A percentile compares a stretch with the other conserved stretches of the same genome.
Evolutionary conservation across 2,113 vertebrate species (phyloP).

Genomic region (Phycodurus eques): DNA sequence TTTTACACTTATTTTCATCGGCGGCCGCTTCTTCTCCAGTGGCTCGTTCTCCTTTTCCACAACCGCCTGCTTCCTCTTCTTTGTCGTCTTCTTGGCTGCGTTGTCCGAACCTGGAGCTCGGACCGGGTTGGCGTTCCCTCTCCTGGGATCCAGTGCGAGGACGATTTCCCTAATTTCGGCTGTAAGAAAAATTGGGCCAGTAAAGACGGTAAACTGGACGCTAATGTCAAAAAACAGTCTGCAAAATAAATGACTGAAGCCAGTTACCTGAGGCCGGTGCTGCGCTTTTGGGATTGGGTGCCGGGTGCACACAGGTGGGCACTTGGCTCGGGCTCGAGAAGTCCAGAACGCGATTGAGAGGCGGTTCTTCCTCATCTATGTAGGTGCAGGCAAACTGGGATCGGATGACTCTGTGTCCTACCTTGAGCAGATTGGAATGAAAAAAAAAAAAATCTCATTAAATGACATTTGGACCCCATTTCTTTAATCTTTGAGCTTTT

Average conservation of each 20-base stretch:
- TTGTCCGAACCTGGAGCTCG: slow-evolving; percentile 56
- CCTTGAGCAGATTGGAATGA: slow-evolving; percentile 61
- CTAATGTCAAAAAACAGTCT: not conserved
- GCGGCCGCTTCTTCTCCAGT: slow-evolving; percentile 77
- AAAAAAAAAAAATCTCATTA: not conserved
- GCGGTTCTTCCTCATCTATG: slow-evolving; percentile 71
- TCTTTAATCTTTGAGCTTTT: no score
- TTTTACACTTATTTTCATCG: slow-evolving; percentile 60
- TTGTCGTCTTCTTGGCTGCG: slow-evolving; percentile 46
- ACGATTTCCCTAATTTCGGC: slow-evolving; percentile 29
- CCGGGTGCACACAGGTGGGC: slow-evolving; percentile 58
- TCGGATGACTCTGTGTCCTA: slow-evolving; percentile 74
- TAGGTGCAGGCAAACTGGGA: slow-evolving; percentile 98
- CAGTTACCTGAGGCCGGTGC: not conserved
- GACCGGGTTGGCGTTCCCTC: slow-evolving; percentile 75
- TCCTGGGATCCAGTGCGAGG: slow-evolving; percentile 60
- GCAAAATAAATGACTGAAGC: not conserved
- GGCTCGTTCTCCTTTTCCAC: slow-evolving; percentile 71
- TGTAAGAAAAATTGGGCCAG: slow-evolving; percentile 18
- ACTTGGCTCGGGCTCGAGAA: slow-evolving; percentile 67
- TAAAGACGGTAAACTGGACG: not conserved
- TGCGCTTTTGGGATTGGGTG: slow-evolving; percentile 45
- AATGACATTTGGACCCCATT: not conserved
- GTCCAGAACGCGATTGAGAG: slow-evolving; percentile 66
- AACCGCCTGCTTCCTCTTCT: slow-evolving; percentile 83